Conservation (phyloP, 2,797 vertebrate genomes). For the Scarus forsteni region DNA sequence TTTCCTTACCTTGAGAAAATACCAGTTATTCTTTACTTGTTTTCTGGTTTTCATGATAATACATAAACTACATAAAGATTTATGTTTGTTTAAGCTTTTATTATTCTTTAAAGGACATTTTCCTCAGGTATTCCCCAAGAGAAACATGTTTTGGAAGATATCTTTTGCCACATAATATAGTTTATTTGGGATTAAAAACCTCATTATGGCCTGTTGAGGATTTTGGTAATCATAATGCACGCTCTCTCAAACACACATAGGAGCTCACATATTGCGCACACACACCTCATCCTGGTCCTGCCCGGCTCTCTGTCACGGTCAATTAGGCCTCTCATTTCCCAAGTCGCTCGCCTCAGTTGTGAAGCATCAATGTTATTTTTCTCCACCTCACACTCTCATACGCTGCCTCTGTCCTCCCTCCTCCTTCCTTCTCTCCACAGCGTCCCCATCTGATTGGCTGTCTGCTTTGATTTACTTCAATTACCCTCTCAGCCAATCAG, state of each 20-base stretch:
- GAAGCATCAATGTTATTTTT: conserved; percentile 64
- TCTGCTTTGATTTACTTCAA: conserved; percentile 61
- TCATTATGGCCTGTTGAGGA: not conserved
- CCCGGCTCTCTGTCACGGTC: conserved; percentile 65
- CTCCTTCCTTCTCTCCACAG: conserved; percentile 4
- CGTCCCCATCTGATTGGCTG: conserved; percentile 37
- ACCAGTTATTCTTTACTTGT: too few species aligned
- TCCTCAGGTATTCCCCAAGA: too few species aligned
- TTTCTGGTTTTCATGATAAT: too few species aligned
- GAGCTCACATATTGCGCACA: conserved; percentile 20
- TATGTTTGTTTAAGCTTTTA: too few species aligned
- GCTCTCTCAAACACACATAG: conserved; percentile 12
- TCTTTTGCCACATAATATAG: not conserved
- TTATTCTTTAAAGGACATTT: too few species aligned
- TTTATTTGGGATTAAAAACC: not conserved
- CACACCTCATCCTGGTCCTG: conserved; percentile 13
- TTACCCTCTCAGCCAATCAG: conserved; percentile 42
- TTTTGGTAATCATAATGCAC: not conserved
- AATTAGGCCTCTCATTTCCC: conserved; percentile 79
- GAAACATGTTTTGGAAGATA: not conserved
- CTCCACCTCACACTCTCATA: not conserved
- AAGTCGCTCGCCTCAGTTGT: conserved; percentile 45
- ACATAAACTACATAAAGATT: too few species aligned
- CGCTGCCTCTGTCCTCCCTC: not conserved
- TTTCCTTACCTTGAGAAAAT: too few species aligned